phyloP scores from a whole-genome alignment of 92 coral and sea anemone species.

The Montipora capitata region DNA sequence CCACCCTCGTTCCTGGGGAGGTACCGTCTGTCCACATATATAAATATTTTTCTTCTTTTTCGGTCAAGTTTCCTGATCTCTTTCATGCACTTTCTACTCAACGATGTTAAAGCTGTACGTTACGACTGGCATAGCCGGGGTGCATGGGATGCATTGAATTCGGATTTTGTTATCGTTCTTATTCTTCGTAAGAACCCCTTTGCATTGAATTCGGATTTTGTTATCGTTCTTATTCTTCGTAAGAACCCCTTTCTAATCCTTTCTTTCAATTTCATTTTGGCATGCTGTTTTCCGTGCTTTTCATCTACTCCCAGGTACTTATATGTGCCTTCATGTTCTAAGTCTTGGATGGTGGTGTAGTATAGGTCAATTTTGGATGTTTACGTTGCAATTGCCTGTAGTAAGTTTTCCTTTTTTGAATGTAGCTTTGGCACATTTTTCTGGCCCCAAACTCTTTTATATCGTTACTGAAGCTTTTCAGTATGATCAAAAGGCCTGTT shows the following conservation, averaged over 20 bases:
- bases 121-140: background rate
- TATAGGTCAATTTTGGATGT: background rate
- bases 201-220: background rate
- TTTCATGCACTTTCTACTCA: slow-evolving; percentile 14
- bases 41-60: background rate
- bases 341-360: background rate
- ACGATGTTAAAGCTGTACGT: slow-evolving; percentile 23
- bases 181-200: background rate
- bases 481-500: background rate
- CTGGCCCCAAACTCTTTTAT: too few relatives aligned
- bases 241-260: background rate
- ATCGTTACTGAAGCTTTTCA: too few relatives aligned
- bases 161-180: background rate
- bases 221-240: background rate
- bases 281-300: background rate
- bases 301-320: too few relatives aligned
- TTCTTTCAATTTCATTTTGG: background rate
- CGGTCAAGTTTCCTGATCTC: background rate
- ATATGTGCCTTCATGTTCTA: too few relatives aligned
- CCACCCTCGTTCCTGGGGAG: too few relatives aligned
- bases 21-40: too few relatives aligned
- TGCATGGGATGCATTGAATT: background rate
- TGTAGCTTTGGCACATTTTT: too few relatives aligned
- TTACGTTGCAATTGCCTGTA: background rate
- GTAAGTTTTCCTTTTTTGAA: slow-evolving; percentile 9